Conservation (phyloP, 2,113 vertebrate genomes). For the Balaenoptera acutorostrata region DNA sequence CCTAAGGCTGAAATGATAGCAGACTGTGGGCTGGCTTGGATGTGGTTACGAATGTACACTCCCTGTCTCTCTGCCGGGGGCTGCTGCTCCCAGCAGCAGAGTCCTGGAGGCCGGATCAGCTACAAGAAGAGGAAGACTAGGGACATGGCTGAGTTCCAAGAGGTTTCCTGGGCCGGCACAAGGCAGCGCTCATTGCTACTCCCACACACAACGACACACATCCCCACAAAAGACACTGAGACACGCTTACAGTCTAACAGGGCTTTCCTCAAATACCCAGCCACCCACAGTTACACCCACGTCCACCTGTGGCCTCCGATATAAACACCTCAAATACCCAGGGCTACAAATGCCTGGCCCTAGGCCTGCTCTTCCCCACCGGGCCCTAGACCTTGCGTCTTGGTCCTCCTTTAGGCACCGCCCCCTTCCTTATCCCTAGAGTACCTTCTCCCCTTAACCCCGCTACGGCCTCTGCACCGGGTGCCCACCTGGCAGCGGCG, state of each 20-base stretch:
- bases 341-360: not conserved
- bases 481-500: slow-evolving; percentile 78
- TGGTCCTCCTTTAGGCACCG: not conserved
- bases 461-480: not conserved
- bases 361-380: not conserved
- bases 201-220: not conserved
- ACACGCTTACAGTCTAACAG: slow-evolving; percentile 4
- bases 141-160: not conserved
- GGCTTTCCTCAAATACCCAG: not conserved
- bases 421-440: not conserved
- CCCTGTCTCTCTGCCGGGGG: not conserved
- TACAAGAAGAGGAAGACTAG: not conserved
- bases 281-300: slow-evolving; percentile 27
- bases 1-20: not conserved
- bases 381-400: not conserved
- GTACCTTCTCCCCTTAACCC: not conserved
- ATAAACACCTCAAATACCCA: not conserved
- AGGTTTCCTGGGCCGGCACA: slow-evolving; percentile 13
- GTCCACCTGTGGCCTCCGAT: slow-evolving; percentile 44
- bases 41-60: not conserved
- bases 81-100: not conserved
- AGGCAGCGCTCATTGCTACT: not conserved
- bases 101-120: not conserved
- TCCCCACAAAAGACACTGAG: not conserved
- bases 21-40: not conserved